phyloP scores from a whole-genome alignment of 1,140 invertebrate genomes.

The Philopotamus ludificatus region DNA sequence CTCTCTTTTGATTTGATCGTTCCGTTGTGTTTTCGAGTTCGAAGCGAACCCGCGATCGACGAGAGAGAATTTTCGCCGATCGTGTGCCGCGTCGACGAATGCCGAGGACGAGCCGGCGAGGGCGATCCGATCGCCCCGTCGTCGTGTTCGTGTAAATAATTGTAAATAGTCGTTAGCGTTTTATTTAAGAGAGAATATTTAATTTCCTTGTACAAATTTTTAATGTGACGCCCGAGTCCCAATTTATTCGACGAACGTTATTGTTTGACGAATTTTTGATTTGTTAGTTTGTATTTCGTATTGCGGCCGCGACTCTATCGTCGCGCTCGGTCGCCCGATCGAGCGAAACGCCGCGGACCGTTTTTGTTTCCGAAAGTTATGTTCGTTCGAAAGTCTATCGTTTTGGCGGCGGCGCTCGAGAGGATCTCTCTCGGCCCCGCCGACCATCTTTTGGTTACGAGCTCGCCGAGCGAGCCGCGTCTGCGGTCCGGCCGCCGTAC shows the following conservation, averaged over 20 bases:
- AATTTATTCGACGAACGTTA: conserved; percentile 2
- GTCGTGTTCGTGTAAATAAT: conserved; percentile 34
- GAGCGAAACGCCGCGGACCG: conserved; percentile 10
- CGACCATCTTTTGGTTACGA: conserved; percentile 6
- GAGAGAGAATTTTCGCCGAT: conserved; percentile 10
- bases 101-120: no score
- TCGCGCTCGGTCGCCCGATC: no score
- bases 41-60: no score
- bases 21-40: no score
- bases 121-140: no score
- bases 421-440: neutral
- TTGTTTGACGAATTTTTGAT: conserved; percentile 11
- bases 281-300: conserved; percentile 12
- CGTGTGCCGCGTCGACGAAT: neutral
- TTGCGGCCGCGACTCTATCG: conserved; percentile 6
- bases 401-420: conserved; percentile 11
- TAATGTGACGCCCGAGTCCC: conserved; percentile 9
- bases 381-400: neutral
- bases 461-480: neutral
- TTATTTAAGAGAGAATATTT: conserved; percentile 38
- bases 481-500: conserved; percentile 38
- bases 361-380: neutral
- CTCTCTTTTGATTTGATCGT: no score
- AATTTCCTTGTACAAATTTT: conserved; percentile 33
- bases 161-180: conserved; percentile 39